Evolutionary conservation across 2,888 invertebrate genomes (phyloP).

Genomic region (Ophioninae sp.): DNA sequence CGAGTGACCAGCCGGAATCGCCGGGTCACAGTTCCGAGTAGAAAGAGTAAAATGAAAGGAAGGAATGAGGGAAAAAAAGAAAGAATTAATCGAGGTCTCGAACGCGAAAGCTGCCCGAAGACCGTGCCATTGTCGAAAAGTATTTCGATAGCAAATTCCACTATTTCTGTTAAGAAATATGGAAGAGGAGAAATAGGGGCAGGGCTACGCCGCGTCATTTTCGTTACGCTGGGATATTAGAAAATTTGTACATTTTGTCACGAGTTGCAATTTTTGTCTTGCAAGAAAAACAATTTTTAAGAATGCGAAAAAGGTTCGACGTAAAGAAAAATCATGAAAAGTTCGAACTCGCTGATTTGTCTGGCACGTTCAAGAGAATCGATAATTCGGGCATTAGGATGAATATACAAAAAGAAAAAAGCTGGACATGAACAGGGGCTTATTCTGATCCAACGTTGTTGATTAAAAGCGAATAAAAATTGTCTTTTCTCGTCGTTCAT

Average conservation of each 20-base stretch:
- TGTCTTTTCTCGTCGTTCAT: neutral
- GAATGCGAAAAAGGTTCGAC: neutral
- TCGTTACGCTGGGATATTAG: slow-evolving; percentile 39
- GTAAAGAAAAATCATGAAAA: slow-evolving; percentile 1
- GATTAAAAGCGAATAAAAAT: slow-evolving; percentile 8
- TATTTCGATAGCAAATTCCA: slow-evolving; percentile 17
- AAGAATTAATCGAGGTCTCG: slow-evolving; percentile 4
- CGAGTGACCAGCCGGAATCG: slow-evolving; percentile 70
- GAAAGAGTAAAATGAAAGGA: slow-evolving; percentile 12
- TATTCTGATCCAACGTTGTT: neutral
- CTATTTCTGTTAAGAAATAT: slow-evolving; percentile 27
- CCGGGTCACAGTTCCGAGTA: slow-evolving; percentile 65
- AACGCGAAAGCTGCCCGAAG: slow-evolving; percentile 13
- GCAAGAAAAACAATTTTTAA: slow-evolving; percentile 23
- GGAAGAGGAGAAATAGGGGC: slow-evolving; percentile 1
- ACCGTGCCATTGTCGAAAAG: slow-evolving; percentile 41
- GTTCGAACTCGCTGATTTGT: slow-evolving; percentile 19
- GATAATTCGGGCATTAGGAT: neutral
- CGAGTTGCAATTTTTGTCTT: slow-evolving; percentile 40
- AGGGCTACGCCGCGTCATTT: slow-evolving; percentile 10
- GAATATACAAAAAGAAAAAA: neutral
- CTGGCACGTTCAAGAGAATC: slow-evolving; percentile 20
- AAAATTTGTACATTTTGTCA: slow-evolving; percentile 61
- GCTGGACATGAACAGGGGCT: neutral
- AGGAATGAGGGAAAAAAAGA: slow-evolving; percentile 15